Evolutionary conservation across 2,113 vertebrate genomes (phyloP), one percentile per base, ranked within the genome.

Genomic region (Hemiscyllium ocellatum): DNA sequence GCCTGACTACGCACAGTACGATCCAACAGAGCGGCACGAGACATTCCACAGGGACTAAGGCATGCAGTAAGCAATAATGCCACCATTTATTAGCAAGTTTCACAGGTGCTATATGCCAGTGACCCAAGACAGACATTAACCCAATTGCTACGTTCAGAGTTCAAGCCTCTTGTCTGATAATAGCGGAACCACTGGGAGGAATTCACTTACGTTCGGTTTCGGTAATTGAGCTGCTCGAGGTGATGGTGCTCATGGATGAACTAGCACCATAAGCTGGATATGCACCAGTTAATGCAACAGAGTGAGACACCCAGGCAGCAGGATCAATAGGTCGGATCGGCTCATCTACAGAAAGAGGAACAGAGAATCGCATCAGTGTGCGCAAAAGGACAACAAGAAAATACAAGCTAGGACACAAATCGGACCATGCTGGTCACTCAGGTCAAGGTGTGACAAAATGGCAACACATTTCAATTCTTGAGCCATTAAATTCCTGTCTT

Each of bases 291-390:
- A 99, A 97, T 0, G 98, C 98, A 29, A 98, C 98, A 0, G 98
- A 98, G 96, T 99, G 98, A 26, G 97, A 98, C 96, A 98, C 98
- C 98, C 98, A 98, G 42, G 98, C 98, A 2, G 98, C 98, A 0
- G 98, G 98, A 96, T 99, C 98, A 0, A 99, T 99, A 15, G 98
- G 98, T 95, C 98, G 97, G 96, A 99, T 98, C 0, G 98, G 98
- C 96, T 99, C 98, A 95, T 98, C 98, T 98, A 96, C 56, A 86
- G 96, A 61, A n/a, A 15, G 85, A 47, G 96, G 70, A 56, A 93
- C 56, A 93, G 95, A 95, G 33, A 65, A 65, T 80, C 50, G 5
- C 37, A 95, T 50, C 72, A 95, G 56, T 3, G 37, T 42, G 33
- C 56, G 13, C 33, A 52, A 86, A 17, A 86, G 66, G 80, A 95